Evolutionary conservation across 2,113 vertebrate genomes (phyloP).

Genomic region (Marmota monax): DNA sequence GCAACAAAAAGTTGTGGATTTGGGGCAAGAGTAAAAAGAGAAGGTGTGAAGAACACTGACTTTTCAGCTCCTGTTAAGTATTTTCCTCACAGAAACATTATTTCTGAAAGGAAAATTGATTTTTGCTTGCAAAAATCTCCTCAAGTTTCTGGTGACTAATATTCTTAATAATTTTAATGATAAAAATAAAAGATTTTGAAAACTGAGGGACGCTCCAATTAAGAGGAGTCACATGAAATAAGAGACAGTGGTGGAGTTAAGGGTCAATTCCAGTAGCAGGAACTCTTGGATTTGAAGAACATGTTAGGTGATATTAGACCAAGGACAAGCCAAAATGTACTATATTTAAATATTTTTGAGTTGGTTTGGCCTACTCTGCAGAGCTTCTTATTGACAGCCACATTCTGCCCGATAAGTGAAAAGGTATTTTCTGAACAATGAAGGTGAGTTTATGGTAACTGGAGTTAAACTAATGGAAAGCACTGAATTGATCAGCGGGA

Average conservation of each 20-base stretch:
- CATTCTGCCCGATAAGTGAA: background rate
- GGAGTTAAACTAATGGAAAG: constrained; percentile 86
- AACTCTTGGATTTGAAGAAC: background rate
- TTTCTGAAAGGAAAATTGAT: background rate
- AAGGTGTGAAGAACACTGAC: fast-evolving
- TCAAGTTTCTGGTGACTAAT: background rate
- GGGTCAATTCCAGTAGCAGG: background rate
- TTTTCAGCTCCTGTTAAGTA: background rate
- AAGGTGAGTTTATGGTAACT: constrained; percentile 78
- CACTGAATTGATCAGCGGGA: constrained; percentile 84
- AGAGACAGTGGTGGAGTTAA: fast-evolving
- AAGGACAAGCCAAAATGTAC: background rate
- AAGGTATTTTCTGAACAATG: constrained; percentile 67
- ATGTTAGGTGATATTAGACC: background rate
- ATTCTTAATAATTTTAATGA: background rate
- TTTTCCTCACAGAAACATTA: background rate
- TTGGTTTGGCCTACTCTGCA: background rate
- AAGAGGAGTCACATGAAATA: no score
- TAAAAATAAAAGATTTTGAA: background rate
- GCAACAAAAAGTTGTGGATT: no score
- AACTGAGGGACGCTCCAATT: background rate
- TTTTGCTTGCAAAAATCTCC: background rate
- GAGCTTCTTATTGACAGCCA: background rate
- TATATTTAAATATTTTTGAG: background rate
- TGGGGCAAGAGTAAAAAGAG: background rate